Conservation (phyloP, 2,888 invertebrate genomes). For the Cerastis leucographa region DNA sequence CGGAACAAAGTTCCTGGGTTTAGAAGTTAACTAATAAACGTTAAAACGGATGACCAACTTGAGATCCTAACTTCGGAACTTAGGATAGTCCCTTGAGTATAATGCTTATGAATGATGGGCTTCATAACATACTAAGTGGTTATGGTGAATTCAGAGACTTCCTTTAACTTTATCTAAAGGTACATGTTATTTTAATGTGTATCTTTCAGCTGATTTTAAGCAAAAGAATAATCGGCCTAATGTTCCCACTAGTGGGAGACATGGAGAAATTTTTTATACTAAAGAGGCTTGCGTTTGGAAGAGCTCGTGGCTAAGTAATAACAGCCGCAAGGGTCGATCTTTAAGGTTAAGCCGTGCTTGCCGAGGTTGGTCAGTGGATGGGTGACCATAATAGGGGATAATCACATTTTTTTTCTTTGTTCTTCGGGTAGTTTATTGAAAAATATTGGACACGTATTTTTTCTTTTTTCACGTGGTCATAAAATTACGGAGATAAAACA, state of each 20-base stretch:
- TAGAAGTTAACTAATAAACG: constrained; percentile 41
- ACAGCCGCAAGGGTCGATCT: too few relatives aligned
- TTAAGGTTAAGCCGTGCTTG: too few relatives aligned
- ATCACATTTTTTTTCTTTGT: too few relatives aligned
- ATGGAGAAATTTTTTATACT: not conserved
- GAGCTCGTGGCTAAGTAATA: too few relatives aligned
- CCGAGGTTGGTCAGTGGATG: too few relatives aligned
- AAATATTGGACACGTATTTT: too few relatives aligned
- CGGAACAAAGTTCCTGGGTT: constrained; percentile 25
- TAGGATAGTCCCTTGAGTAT: constrained; percentile 35
- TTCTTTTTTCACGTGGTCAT: too few relatives aligned
- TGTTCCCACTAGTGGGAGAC: not conserved
- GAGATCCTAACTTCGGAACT: constrained; percentile 55
- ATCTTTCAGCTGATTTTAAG: not conserved
- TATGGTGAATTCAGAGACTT: constrained; percentile 22
- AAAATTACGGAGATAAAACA: too few relatives aligned
- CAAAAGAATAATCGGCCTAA: not conserved
- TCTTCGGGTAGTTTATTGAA: too few relatives aligned
- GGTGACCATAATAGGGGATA: too few relatives aligned
- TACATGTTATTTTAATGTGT: not conserved
- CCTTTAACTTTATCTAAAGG: not conserved
- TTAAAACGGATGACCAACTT: constrained; percentile 61
- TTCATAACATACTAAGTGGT: constrained; percentile 29
- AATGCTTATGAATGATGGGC: constrained; percentile 46
- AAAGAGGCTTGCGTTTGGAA: not conserved